Conservation (phyloP, 1,140 invertebrate genomes). For the Schlechtendalia chinensis region DNA sequence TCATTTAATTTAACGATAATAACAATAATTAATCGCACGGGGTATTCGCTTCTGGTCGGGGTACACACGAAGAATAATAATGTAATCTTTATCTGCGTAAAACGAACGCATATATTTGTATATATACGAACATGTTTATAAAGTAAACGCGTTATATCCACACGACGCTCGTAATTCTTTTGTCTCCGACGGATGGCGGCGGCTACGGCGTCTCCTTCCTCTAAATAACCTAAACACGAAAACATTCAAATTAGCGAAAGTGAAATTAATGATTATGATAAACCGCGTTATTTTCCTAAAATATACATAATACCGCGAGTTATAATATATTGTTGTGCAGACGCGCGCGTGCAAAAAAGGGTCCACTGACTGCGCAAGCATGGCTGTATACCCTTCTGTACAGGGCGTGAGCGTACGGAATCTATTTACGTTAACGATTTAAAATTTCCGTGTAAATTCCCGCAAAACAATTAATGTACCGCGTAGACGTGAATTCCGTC, state of each 20-base stretch:
- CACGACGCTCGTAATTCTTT: background rate
- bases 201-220: background rate
- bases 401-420: too few relatives aligned
- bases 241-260: background rate
- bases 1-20: background rate
- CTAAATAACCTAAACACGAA: conserved; percentile 11
- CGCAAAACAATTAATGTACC: too few relatives aligned
- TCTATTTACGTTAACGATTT: too few relatives aligned
- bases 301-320: background rate
- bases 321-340: too few relatives aligned
- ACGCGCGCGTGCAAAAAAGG: too few relatives aligned
- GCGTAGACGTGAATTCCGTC: too few relatives aligned
- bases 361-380: too few relatives aligned
- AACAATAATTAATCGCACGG: background rate
- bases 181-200: background rate
- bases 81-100: background rate
- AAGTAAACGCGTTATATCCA: background rate
- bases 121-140: too few relatives aligned
- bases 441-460: too few relatives aligned
- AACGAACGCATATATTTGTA: background rate
- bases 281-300: background rate
- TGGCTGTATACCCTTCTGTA: too few relatives aligned
- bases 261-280: background rate
- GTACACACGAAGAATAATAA: background rate
- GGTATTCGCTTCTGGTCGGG: background rate